Base-by-base conservation (phyloP, 2,113 vertebrate genomes). In the Cyphomyrus discorhynchus region DNA sequence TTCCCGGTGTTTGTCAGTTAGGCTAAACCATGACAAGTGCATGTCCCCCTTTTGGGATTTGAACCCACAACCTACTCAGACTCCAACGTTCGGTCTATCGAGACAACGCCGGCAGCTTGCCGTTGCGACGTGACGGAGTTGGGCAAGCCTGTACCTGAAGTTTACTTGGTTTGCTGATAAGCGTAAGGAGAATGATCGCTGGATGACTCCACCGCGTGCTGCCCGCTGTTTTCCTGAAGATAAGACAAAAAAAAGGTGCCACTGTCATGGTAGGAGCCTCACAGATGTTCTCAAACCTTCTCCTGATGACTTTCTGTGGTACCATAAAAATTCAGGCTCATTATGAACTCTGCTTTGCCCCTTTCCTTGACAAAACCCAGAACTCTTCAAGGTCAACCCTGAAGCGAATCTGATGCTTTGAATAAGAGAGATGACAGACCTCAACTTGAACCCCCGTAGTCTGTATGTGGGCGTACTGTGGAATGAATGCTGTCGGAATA, bases 101-200 rank as follows among this genome's bases (percentile, higher is more conserved):
- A 42, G 82, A 84, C 42, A 10, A 84, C 9, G 24, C 6, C 21
- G 3, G 42, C 21, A 11, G 82, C 45, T 45, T n/a, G 82, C 42
- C 21, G 17, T 80, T 13, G 15, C 31, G 1, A 17, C 24, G 46
- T 15, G 24, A 35, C 58, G 46, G 15, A 85, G 19, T 6, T 82
- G 52, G 50, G 5, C 27, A 77, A 4, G n/a, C 70, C 77, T 31
- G 6, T 97, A 99, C 98, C 97, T 97, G 96, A 94, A 95, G 96
- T 96, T 97, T 98, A 99, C 97, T 99, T 99, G 97, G 97, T 98
- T 94, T 98, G 98, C 94, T 98, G 98, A 95, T 97, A 98, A 82
- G 97, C 96, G 92, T 99, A 99, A 45, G 98, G 97, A 96, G 98
- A 99, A 92, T 98, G 98, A 94, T 99, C 98, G 94, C 95, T 98